A percentile compares a stretch with the other conserved stretches of the same genome.
Conservation (phyloP, 1,140 invertebrate genomes). For the Zeugodacus cucurbitae region DNA sequence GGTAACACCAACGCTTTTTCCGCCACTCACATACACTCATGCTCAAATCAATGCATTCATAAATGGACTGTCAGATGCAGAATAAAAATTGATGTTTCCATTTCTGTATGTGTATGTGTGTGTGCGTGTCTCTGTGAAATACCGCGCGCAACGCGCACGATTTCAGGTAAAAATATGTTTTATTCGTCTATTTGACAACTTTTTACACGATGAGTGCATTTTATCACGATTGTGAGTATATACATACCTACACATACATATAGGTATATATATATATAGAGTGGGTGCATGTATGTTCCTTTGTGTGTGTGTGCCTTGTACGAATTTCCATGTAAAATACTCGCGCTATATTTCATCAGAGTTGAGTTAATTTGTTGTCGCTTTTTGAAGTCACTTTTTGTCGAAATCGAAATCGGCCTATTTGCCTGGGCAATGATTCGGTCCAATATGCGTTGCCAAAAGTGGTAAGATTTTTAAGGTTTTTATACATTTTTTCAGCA, state of each 20-base stretch:
- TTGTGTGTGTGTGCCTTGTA: neutral
- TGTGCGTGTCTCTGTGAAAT: neutral
- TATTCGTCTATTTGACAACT: neutral
- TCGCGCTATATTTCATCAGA: neutral
- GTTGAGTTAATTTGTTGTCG: neutral
- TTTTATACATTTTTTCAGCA: neutral
- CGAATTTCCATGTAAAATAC: neutral
- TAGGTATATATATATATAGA: too few species aligned
- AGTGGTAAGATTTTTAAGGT: neutral
- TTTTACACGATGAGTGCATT: neutral
- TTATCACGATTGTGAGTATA: too few species aligned
- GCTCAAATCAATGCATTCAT: neutral
- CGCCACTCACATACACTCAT: neutral
- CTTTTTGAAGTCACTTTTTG: neutral
- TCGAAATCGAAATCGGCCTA: neutral
- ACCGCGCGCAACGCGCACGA: neutral
- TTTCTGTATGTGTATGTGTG: neutral
- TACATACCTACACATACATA: too few species aligned
- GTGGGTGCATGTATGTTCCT: neutral
- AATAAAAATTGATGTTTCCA: neutral
- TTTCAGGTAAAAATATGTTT: neutral
- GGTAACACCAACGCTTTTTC: neutral
- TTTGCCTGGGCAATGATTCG: neutral
- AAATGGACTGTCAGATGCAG: neutral
- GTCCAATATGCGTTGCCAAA: neutral